Percentiles rank a stretch among this genome's conserved stretches.
Conservation (phyloP, 2,888 invertebrate species). For the Pegoplata infirma region DNA sequence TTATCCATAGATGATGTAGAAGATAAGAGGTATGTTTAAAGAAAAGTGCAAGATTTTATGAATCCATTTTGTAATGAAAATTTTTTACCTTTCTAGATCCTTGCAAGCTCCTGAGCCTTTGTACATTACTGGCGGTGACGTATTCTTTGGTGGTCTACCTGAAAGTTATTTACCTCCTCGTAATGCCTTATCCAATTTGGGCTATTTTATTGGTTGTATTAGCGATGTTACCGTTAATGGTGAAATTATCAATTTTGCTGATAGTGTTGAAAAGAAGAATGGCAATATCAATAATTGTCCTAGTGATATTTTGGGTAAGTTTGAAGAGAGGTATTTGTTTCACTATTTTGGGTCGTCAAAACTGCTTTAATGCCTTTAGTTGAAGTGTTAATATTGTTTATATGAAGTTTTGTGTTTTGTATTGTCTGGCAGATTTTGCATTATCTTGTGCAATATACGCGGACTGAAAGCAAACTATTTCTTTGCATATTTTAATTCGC, state of each 20-base stretch:
- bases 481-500: too few species aligned
- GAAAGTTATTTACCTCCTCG: conserved; percentile 79
- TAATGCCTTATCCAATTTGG: conserved; percentile 80
- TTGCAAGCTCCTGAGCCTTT: conserved; percentile 81
- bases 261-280: conserved; percentile 81
- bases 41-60: neutral
- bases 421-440: too few species aligned
- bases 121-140: conserved; percentile 83
- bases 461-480: too few species aligned
- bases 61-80: too few species aligned
- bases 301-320: conserved; percentile 72
- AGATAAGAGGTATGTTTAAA: conserved; percentile 80
- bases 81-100: too few species aligned
- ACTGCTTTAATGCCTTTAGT: too few species aligned
- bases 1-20: conserved; percentile 93
- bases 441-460: too few species aligned
- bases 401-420: too few species aligned
- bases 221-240: conserved; percentile 95
- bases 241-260: conserved; percentile 87
- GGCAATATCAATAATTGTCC: conserved; percentile 83
- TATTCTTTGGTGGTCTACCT: conserved; percentile 94
- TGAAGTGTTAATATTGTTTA: too few species aligned
- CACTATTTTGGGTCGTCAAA: too few species aligned
- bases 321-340: too few species aligned
- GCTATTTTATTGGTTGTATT: conserved; percentile 92